phyloP scores from a whole-genome alignment of 2,888 invertebrate genomes.

The Diplazon laetatorius region DNA sequence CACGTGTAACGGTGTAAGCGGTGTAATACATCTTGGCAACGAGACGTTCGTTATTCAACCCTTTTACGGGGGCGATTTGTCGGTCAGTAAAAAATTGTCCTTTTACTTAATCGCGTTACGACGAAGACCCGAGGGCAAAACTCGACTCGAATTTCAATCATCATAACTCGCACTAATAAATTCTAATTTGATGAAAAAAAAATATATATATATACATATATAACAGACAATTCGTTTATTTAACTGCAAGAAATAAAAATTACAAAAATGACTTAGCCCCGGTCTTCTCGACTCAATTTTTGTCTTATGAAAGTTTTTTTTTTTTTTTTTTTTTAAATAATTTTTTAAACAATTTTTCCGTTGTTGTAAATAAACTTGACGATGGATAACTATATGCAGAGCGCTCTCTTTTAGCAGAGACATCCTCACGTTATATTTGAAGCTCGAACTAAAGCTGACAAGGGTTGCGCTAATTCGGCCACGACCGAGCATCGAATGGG shows the following conservation, averaged over 20 bases:
- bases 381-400: slow-evolving; percentile 75
- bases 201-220: too few species aligned
- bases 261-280: slow-evolving; percentile 14
- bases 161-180: too few species aligned
- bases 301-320: background rate
- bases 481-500: slow-evolving; percentile 89
- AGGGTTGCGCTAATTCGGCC: slow-evolving; percentile 94
- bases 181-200: too few species aligned
- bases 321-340: too few species aligned
- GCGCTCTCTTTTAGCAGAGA: slow-evolving; percentile 92
- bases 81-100: slow-evolving; percentile 88
- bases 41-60: slow-evolving; percentile 99
- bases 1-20: slow-evolving; percentile 98
- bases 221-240: too few species aligned
- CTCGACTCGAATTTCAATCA: too few species aligned
- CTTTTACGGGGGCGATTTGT: slow-evolving; percentile 97
- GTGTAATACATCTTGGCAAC: slow-evolving; percentile 98
- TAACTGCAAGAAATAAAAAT: slow-evolving; percentile 25
- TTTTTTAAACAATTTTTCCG: too few species aligned
- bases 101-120: background rate
- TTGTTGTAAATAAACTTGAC: too few species aligned
- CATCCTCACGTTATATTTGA: slow-evolving; percentile 99
- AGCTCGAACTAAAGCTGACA: slow-evolving; percentile 94
- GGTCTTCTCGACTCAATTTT: background rate
- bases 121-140: too few species aligned